These are phyloP conservation scores for Tragelaphus buxtoni DNA, from an alignment of 2,113 vertebrate genomes.

Conservation along the genomic window DNA sequence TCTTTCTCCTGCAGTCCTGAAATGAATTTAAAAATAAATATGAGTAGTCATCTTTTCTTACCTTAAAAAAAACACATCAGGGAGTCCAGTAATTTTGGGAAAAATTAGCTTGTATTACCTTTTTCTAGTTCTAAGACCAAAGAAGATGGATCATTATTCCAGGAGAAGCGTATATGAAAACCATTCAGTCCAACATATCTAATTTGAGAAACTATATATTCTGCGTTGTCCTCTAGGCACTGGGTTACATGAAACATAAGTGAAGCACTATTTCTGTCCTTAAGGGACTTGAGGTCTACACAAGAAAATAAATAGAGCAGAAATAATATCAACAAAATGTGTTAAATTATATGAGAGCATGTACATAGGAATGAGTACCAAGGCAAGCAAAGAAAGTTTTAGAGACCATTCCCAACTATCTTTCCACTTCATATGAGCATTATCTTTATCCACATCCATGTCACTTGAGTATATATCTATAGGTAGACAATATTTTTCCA, in stretches of 20 bases:
- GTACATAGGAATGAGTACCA: not conserved
- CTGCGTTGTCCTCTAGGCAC: not conserved
- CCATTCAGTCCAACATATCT: not conserved
- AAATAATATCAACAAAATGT: not conserved
- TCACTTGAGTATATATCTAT: not conserved
- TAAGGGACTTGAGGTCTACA: not conserved
- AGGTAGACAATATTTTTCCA: not conserved
- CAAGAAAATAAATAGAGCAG: not conserved
- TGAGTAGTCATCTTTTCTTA: slow-evolving; percentile 11
- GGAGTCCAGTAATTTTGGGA: not conserved
- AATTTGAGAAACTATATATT: not conserved
- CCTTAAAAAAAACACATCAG: slow-evolving; percentile 13
- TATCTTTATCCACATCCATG: not conserved
- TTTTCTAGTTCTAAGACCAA: slow-evolving; percentile 39
- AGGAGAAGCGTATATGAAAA: not conserved
- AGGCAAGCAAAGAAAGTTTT: not conserved
- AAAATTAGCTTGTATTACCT: slow-evolving; percentile 19
- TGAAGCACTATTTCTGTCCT: not conserved
- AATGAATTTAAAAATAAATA: slow-evolving; percentile 48
- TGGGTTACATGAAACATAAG: not conserved
- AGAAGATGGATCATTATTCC: not conserved
- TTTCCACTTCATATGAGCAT: not conserved
- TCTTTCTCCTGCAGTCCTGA: not conserved
- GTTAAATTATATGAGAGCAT: not conserved
- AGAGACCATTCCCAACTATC: not conserved